These are phyloP conservation scores for Caracal caracal DNA, from an alignment of 2,113 vertebrate genomes.

Conservation along the genomic window DNA sequence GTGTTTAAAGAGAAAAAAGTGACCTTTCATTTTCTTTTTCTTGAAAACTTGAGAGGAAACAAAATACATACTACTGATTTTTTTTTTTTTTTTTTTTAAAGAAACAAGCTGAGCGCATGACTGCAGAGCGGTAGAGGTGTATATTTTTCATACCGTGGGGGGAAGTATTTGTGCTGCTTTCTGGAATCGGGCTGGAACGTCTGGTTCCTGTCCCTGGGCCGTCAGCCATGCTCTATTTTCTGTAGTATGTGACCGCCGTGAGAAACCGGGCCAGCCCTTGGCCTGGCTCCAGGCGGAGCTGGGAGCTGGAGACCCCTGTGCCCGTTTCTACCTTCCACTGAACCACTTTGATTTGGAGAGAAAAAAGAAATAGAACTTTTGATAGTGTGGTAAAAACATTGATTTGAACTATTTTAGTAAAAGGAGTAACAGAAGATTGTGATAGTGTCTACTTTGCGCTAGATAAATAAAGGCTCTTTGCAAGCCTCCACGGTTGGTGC, in stretches of 20 bases:
- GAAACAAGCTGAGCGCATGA: slow-evolving; percentile 79
- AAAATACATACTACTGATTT: slow-evolving; percentile 86
- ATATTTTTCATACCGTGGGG: slow-evolving; percentile 86
- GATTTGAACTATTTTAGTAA: slow-evolving; percentile 91
- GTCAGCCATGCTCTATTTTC: slow-evolving; percentile 78
- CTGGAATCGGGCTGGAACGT: slow-evolving; percentile 77
- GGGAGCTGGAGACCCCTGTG: slow-evolving; percentile 77
- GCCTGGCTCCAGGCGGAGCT: slow-evolving; percentile 78
- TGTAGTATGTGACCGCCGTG: slow-evolving; percentile 66
- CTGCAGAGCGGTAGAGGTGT: slow-evolving; percentile 85
- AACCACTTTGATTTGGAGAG: slow-evolving; percentile 83
- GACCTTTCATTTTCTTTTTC: slow-evolving; percentile 86
- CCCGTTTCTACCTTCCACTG: slow-evolving; percentile 83
- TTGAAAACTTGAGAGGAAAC: slow-evolving; percentile 81
- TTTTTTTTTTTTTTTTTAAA: slow-evolving; percentile 72
- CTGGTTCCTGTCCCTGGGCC: slow-evolving; percentile 81
- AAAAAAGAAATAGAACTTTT: slow-evolving; percentile 83
- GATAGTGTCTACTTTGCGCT: slow-evolving; percentile 88
- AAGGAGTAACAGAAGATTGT: slow-evolving; percentile 85
- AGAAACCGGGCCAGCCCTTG: slow-evolving; percentile 72
- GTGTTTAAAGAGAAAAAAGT: slow-evolving; percentile 85
- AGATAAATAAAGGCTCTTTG: slow-evolving; percentile 87
- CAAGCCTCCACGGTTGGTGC: slow-evolving; percentile 63
- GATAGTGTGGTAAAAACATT: slow-evolving; percentile 89
- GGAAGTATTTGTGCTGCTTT: slow-evolving; percentile 85